phyloP scores from a whole-genome alignment of 1,140 invertebrate species.

The Dysdera silvatica region DNA sequence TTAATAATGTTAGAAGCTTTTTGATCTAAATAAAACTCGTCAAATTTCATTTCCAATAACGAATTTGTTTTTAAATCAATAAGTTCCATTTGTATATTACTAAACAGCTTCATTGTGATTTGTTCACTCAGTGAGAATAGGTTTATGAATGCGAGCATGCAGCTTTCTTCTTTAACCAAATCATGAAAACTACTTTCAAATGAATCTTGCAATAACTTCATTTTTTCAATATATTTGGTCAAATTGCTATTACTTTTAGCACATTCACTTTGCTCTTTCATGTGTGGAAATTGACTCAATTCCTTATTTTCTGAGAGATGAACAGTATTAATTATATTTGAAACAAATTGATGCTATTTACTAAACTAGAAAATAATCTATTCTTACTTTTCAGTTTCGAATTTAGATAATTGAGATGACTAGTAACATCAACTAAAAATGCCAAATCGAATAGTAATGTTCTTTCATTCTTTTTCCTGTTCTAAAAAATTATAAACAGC shows the following conservation, averaged over 20 bases:
- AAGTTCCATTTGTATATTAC: background rate
- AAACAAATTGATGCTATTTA: conserved; percentile 3
- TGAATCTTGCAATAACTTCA: background rate
- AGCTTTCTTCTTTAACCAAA: background rate
- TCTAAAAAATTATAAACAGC: too few relatives aligned
- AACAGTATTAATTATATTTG: conserved; percentile 5
- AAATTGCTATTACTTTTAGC: conserved; percentile 4
- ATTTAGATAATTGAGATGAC: conserved; percentile 10
- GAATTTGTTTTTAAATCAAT: background rate
- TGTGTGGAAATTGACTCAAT: background rate
- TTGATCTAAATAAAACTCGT: background rate
- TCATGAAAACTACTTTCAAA: background rate
- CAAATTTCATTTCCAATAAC: background rate
- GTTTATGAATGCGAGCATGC: background rate
- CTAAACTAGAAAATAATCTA: background rate
- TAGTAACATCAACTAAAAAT: conserved; percentile 8
- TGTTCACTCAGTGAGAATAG: background rate
- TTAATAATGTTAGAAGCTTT: background rate
- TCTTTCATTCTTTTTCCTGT: too few relatives aligned
- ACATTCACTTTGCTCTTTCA: conserved; percentile 1
- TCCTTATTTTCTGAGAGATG: background rate
- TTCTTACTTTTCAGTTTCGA: background rate
- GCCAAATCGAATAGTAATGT: background rate
- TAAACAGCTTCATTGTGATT: background rate
- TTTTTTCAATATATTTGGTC: background rate